Evolutionary conservation across 2,797 vertebrate species (phyloP).

Genomic region (Squalus acanthias): DNA sequence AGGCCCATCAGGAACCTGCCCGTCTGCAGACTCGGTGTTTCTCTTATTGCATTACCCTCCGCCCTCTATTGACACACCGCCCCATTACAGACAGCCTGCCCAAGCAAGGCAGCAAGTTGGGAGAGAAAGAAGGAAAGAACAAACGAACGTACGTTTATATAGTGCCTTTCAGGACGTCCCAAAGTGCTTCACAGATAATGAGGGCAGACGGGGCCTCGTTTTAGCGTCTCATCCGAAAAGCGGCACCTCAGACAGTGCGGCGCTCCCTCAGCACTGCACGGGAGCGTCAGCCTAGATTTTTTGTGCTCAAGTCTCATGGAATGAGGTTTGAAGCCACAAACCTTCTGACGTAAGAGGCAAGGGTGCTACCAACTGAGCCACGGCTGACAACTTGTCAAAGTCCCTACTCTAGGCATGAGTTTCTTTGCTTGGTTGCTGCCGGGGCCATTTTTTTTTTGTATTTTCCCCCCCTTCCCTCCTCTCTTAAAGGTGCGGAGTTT

Average conservation of each 20-base stretch:
- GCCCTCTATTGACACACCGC: background rate
- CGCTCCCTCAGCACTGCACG: background rate
- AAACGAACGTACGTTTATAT: no score
- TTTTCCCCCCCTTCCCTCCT: background rate
- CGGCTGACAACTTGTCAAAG: background rate
- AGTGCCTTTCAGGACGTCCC: no score
- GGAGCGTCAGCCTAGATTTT: background rate
- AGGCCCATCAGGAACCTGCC: background rate
- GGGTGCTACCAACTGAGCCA: background rate
- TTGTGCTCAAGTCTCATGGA: background rate
- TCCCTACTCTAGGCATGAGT: background rate
- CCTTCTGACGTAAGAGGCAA: background rate
- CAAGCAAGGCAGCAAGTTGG: background rate
- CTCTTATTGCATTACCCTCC: background rate
- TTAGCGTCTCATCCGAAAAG: background rate
- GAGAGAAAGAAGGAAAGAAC: background rate
- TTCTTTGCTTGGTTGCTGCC: background rate
- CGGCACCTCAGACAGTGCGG: background rate
- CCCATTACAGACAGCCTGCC: background rate
- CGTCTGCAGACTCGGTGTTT: background rate
- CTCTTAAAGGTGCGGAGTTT: background rate
- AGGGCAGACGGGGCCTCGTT: background rate
- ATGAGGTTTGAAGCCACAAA: background rate
- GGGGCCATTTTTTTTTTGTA: background rate
- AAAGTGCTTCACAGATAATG: no score